These are phyloP conservation scores for Aphelenchoides fujianensis DNA, from an alignment of 1,140 invertebrate genomes.

Conservation along the genomic window DNA sequence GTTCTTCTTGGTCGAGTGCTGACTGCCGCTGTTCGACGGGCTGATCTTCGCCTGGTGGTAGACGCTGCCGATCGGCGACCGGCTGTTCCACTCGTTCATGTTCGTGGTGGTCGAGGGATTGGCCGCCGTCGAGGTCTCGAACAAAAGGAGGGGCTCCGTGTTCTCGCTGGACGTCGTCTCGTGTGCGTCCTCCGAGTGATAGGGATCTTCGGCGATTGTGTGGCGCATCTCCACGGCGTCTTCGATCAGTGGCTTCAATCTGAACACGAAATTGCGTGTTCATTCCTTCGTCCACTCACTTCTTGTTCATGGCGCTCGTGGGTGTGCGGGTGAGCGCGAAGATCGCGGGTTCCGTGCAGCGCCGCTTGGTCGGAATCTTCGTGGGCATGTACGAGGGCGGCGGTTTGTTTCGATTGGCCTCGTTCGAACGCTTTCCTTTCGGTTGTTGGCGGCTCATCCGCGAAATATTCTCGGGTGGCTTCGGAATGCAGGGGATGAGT, in stretches of 20 bases:
- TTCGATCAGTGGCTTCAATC: slow-evolving; percentile 12
- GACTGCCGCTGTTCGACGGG: slow-evolving; percentile 8
- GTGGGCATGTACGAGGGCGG: not conserved
- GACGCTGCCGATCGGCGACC: slow-evolving; percentile 8
- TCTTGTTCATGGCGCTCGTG: slow-evolving; percentile 29
- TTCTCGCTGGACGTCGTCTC: not conserved
- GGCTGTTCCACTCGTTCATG: not conserved
- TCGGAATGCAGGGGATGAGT: slow-evolving; percentile 38
- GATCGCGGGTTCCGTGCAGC: slow-evolving; percentile 47
- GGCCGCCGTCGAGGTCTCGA: not conserved
- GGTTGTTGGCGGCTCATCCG: slow-evolving; percentile 39
- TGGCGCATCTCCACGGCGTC: not conserved
- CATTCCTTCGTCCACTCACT: too few species aligned
- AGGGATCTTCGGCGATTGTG: slow-evolving; percentile 1
- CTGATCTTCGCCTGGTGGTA: slow-evolving; percentile 11
- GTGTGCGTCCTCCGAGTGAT: slow-evolving; percentile 6
- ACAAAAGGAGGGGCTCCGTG: not conserved
- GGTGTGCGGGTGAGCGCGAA: slow-evolving; percentile 29
- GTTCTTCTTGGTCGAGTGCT: slow-evolving; percentile 6
- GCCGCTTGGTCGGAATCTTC: slow-evolving; percentile 20
- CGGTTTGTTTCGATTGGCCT: slow-evolving; percentile 1
- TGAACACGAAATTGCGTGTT: not conserved
- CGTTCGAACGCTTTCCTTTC: slow-evolving; percentile 30
- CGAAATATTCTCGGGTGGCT: slow-evolving; percentile 50
- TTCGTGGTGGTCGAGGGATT: slow-evolving; percentile 5